Base-by-base conservation (phyloP, 1,140 invertebrate species). In the Scaptomyza graminum region DNA sequence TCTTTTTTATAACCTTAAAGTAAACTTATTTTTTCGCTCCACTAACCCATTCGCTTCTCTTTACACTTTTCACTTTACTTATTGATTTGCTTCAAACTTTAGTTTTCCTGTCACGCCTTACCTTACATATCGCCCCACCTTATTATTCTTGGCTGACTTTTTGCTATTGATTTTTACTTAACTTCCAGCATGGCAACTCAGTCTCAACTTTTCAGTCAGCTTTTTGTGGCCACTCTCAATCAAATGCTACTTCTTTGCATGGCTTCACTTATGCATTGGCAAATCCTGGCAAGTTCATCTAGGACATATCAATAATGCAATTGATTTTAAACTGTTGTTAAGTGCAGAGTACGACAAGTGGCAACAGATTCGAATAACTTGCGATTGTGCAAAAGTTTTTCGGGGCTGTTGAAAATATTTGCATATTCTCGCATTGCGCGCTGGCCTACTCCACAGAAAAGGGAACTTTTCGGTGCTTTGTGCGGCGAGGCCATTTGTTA, bases 251-350 rank as follows among this genome's bases (percentile, higher is more conserved):
- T 43, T 25, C 25, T 18, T 13, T 11, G 5, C 28, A 46, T 25
- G 28, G 3, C 22, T 44, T 43, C 4, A 22, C 41, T 57, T 57
- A 57, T 31, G 55, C 55, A 44, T 49, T 39, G 15, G 18, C 13
- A 71, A 43, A 22, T 51, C 31, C 12, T n/a, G 34, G 47, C 25
- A 52, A 76, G 65, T 87, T 64, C 66, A 46, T 68, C 61, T 67
- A 60, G 50, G 67, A 49, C 70, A 76, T 78, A 82, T 87, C 75
- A 82, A 85, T 85, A 85, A 66, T 66, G 83, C 82, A 82, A 85
- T 85, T 87, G 82, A 72, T 82, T 87, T 87, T 73, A 87, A 83
- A 82, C 82, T 72, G 82, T 85, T 85, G 82, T 85, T 85, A 75
- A 87, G 71, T 70, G 78, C 82, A 72, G 69, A 68, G 46, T 50